Percentiles rank a stretch among this genome's conserved stretches.
Evolutionary conservation across 2,113 vertebrate genomes (phyloP).

Genomic region (Phrynosoma platyrhinos): DNA sequence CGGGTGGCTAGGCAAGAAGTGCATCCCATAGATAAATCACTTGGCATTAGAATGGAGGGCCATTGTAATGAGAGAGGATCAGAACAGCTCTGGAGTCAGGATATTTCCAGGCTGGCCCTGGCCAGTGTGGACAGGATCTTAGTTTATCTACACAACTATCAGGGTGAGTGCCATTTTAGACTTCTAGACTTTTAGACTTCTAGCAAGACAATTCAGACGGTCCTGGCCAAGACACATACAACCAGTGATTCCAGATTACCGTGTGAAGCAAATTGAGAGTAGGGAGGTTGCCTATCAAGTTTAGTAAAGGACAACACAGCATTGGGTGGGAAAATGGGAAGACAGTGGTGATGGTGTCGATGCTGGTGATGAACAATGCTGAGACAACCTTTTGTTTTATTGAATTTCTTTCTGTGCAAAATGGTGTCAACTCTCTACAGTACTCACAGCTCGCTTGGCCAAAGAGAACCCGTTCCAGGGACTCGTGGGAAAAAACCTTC

Average conservation of each 20-base stretch:
- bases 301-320: not conserved
- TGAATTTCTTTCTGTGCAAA: not conserved
- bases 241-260: not conserved
- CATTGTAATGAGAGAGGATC: no score
- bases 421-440: constrained; percentile 43
- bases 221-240: not conserved
- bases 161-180: not conserved
- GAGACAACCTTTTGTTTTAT: not conserved
- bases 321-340: no score
- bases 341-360: not conserved
- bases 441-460: constrained; percentile 28
- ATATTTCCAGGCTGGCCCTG: no score
- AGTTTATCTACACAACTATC: not conserved
- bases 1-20: no score
- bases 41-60: no score
- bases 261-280: not conserved
- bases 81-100: no score
- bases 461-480: constrained; percentile 47
- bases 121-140: no score
- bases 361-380: not conserved
- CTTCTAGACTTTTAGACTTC: not conserved
- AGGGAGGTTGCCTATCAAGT: no score
- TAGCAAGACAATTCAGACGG: not conserved
- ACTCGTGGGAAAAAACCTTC: constrained; percentile 39
- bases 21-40: no score